These are phyloP conservation scores for Esox niger DNA, from an alignment of 2,113 vertebrate genomes.

Conservation along the genomic window DNA sequence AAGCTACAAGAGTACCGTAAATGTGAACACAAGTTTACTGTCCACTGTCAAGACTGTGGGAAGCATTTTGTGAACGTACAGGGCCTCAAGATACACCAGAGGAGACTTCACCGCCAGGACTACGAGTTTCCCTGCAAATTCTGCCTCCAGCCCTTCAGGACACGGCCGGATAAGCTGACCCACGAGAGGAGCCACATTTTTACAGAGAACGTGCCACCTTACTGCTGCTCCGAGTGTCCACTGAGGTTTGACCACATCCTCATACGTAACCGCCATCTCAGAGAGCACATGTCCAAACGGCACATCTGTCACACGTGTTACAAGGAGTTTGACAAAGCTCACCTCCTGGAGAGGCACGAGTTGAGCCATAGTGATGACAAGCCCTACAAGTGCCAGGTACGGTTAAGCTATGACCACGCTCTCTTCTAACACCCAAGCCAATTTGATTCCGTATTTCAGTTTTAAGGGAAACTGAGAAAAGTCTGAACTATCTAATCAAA, in stretches of 20 bases:
- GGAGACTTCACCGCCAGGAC: neutral
- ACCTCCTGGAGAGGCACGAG: neutral
- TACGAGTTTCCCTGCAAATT: neutral
- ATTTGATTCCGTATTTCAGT: too few species aligned
- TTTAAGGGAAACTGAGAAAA: too few species aligned
- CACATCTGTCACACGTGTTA: neutral
- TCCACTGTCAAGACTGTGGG: neutral
- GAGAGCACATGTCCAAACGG: neutral
- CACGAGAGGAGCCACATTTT: neutral
- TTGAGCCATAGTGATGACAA: neutral
- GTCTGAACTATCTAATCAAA: too few species aligned
- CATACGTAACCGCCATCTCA: neutral
- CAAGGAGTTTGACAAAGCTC: neutral
- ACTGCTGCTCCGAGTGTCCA: neutral
- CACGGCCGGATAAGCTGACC: neutral
- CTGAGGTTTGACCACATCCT: neutral
- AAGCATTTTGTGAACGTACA: neutral
- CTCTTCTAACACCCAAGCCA: too few species aligned
- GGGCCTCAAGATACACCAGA: neutral
- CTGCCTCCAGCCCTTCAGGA: conserved; percentile 1
- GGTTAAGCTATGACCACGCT: too few species aligned
- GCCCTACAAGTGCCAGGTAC: conserved; percentile 1
- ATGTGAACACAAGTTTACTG: neutral
- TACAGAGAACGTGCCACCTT: neutral
- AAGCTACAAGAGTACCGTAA: neutral